Percentiles rank a stretch among this genome's conserved stretches.
Conservation (phyloP, 1,140 invertebrate species). For the Halictus rubicundus region DNA sequence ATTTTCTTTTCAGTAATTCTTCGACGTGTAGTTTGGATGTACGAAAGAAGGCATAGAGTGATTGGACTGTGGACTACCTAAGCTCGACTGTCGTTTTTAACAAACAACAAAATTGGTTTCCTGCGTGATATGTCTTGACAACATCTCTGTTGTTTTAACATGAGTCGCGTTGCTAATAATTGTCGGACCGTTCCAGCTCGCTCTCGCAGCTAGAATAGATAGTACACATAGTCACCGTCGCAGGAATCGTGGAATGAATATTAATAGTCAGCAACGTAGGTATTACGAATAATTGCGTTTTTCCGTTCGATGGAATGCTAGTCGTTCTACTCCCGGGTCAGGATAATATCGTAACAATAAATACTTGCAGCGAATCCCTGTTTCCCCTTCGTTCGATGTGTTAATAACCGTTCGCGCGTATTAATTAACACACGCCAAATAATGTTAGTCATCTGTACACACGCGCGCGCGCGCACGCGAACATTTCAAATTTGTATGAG, state of each 20-base stretch:
- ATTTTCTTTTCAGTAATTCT: too few species aligned
- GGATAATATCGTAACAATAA: conserved; percentile 3
- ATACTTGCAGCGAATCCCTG: not conserved
- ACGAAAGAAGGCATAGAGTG: too few species aligned
- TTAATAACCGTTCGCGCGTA: not conserved
- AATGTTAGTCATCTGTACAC: not conserved
- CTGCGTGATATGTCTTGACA: not conserved
- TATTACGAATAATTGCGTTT: conserved; percentile 70
- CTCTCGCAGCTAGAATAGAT: conserved; percentile 48
- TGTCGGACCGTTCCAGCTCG: conserved; percentile 48
- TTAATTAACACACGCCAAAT: not conserved
- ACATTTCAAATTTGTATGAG: not conserved
- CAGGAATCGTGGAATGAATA: conserved; percentile 67
- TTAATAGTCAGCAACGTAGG: conserved; percentile 60
- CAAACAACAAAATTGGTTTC: too few species aligned
- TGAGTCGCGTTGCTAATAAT: not conserved
- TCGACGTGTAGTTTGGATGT: too few species aligned
- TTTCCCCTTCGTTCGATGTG: not conserved
- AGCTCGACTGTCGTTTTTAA: too few species aligned
- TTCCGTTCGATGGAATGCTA: conserved; percentile 56
- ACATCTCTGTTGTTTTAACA: not conserved
- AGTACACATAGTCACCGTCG: conserved; percentile 42
- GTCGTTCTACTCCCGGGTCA: not conserved
- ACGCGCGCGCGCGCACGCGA: not conserved
- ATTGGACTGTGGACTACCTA: too few species aligned